Conservation (phyloP, 2,797 vertebrate genomes). For the Leptatherina wallacei region DNA sequence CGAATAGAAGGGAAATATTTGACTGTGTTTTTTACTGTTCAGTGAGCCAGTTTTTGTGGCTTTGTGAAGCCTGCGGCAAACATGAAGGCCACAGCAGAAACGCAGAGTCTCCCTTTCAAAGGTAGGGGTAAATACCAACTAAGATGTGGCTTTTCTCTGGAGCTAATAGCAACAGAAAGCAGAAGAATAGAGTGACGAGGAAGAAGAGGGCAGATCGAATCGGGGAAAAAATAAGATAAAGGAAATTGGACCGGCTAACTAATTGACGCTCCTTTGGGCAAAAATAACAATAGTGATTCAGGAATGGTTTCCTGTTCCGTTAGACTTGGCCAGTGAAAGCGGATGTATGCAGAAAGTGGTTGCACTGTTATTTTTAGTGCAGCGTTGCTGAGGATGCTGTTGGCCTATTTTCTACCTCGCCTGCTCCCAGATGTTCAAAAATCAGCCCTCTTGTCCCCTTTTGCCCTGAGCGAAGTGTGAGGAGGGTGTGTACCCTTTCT, state of each 20-base stretch:
- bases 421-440: slow-evolving; percentile 54
- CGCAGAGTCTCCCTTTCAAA: slow-evolving; percentile 14
- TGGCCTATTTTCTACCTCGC: slow-evolving; percentile 61
- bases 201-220: slow-evolving; percentile 42
- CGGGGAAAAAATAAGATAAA: slow-evolving; percentile 50
- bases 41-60: slow-evolving; percentile 55
- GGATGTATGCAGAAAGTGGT: slow-evolving; percentile 54
- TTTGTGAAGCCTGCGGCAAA: slow-evolving; percentile 44
- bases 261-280: slow-evolving; percentile 44
- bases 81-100: slow-evolving; percentile 29
- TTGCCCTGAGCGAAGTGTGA: slow-evolving; percentile 15
- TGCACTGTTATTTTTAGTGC: slow-evolving; percentile 60
- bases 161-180: slow-evolving; percentile 41
- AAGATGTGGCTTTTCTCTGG: slow-evolving; percentile 66
- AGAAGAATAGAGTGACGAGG: slow-evolving; percentile 7
- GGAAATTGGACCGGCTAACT: slow-evolving; percentile 55
- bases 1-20: slow-evolving; percentile 34
- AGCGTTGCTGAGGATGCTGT: slow-evolving; percentile 50
- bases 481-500: slow-evolving; percentile 5
- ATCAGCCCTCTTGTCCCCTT: slow-evolving; percentile 28
- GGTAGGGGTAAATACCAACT: slow-evolving; percentile 45
- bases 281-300: slow-evolving; percentile 61
- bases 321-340: slow-evolving; percentile 50
- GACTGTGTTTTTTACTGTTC: slow-evolving; percentile 54
- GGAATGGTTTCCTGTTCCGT: slow-evolving; percentile 63